phyloP scores from a whole-genome alignment of 92 coral and sea anemone species.

The Meandrina meandrites region DNA sequence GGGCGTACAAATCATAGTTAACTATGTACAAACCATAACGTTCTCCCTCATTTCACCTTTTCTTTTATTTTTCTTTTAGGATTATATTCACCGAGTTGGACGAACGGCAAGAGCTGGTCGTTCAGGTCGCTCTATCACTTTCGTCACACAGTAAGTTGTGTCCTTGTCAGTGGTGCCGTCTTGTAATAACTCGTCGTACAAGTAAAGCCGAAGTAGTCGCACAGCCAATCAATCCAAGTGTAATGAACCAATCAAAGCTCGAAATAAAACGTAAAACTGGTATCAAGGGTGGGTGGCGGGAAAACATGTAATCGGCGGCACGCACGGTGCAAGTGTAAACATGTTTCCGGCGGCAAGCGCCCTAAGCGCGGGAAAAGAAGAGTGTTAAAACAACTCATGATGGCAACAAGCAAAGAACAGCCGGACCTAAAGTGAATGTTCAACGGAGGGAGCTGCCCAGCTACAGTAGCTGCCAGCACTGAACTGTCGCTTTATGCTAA shows the following conservation, averaged over 20 bases:
- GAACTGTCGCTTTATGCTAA: no score
- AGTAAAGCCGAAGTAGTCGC: neutral
- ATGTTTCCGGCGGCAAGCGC: no score
- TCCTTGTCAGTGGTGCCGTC: no score
- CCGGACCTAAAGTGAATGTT: no score
- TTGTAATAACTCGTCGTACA: neutral
- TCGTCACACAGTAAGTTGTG: constrained; percentile 92
- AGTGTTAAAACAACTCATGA: no score
- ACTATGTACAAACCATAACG: no score
- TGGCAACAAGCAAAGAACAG: no score
- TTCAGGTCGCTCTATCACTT: constrained; percentile 92
- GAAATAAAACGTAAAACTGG: neutral
- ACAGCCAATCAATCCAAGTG: neutral
- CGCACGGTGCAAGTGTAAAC: no score
- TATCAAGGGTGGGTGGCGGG: neutral
- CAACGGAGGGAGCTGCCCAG: no score
- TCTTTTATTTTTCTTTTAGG: constrained; percentile 50
- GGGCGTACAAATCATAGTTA: no score
- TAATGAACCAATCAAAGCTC: neutral
- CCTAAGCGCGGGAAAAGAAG: no score
- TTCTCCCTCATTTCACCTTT: neutral
- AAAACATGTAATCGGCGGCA: neutral
- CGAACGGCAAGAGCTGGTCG: constrained; percentile 99
- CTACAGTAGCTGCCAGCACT: no score
- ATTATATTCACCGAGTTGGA: constrained; percentile 97